Conservation (phyloP, 2,113 vertebrate genomes). For the Scomber colias region DNA sequence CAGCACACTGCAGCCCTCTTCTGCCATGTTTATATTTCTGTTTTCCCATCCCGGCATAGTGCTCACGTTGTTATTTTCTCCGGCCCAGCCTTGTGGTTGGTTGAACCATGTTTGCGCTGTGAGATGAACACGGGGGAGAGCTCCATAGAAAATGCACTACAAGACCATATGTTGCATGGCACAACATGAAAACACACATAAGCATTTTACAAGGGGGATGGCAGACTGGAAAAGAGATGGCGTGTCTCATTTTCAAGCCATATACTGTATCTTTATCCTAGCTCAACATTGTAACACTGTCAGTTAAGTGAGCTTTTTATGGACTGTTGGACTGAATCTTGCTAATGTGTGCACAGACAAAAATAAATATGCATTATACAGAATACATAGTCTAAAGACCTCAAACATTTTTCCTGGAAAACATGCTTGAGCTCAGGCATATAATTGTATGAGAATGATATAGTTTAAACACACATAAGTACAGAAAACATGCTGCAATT, state of each 20-base stretch:
- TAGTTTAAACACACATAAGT: too few species aligned
- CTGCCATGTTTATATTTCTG: conserved; percentile 61
- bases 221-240: conserved; percentile 7
- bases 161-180: conserved; percentile 44
- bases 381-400: too few species aligned
- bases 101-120: conserved; percentile 56
- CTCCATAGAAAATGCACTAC: conserved; percentile 42
- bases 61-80: conserved; percentile 75
- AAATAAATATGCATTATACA: background rate
- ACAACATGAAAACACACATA: conserved; percentile 31
- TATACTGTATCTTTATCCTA: background rate
- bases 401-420: too few species aligned
- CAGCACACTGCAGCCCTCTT: conserved; percentile 44
- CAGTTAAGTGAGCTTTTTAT: conserved; percentile 1
- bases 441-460: too few species aligned
- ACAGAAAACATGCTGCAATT: too few species aligned
- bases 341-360: background rate
- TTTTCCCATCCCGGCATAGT: conserved; percentile 58
- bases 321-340: background rate
- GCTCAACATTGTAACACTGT: too few species aligned
- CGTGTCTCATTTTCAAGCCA: conserved; percentile 4
- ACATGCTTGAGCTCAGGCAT: too few species aligned
- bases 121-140: conserved; percentile 37
- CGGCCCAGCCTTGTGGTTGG: conserved; percentile 64
- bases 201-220: conserved; percentile 36